A percentile compares a stretch with the other conserved stretches of the same genome.
phyloP scores from a whole-genome alignment of 2,113 vertebrate genomes.

The Halcyon malimbica region DNA sequence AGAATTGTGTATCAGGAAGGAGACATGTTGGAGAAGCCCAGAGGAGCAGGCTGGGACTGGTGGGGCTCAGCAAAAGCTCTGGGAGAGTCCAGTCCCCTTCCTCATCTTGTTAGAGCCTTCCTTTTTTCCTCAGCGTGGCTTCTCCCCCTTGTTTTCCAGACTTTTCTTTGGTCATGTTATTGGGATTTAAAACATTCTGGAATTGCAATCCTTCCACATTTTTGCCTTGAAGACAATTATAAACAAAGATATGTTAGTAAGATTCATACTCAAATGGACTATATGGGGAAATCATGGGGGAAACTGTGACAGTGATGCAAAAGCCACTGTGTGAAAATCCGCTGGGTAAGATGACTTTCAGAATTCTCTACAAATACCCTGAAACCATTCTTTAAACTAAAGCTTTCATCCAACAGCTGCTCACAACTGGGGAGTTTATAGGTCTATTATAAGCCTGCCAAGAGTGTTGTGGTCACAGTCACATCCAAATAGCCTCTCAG shows the following conservation, averaged over 20 bases:
- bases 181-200: slow-evolving; percentile 20
- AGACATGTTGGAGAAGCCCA: not conserved
- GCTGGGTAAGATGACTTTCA: not conserved
- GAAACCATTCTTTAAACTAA: slow-evolving; percentile 26
- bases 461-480: slow-evolving; percentile 36
- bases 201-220: slow-evolving; percentile 12
- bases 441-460: slow-evolving; percentile 44
- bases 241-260: slow-evolving; percentile 22
- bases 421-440: slow-evolving; percentile 45
- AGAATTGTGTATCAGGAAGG: not conserved
- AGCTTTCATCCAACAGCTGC: slow-evolving; percentile 1
- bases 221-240: slow-evolving; percentile 31
- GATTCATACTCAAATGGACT: not conserved
- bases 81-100: not conserved
- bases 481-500: slow-evolving; percentile 4
- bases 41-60: not conserved
- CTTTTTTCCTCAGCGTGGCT: not conserved
- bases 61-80: not conserved
- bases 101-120: not conserved
- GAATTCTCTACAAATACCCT: slow-evolving; percentile 15
- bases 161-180: not conserved
- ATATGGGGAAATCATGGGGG: not conserved
- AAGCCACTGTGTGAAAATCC: not conserved
- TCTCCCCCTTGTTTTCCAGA: not conserved
- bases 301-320: not conserved